Evolutionary conservation across 2,888 invertebrate genomes (phyloP), one percentile per base, ranked within the genome.

Genomic region (Caenorhabditis doughertyi): DNA sequence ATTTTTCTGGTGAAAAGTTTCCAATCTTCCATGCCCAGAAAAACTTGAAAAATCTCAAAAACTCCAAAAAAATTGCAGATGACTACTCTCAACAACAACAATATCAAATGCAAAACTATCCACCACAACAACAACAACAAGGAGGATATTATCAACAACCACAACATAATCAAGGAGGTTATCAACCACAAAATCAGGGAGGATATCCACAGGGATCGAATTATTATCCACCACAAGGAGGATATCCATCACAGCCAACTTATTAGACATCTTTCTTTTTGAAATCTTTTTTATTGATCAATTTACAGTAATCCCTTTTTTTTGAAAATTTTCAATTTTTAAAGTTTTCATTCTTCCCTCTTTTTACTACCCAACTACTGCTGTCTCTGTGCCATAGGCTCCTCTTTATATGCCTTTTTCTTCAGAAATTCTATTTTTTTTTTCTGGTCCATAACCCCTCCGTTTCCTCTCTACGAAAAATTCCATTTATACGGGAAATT

Each of bases 71-170:
- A 29, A 25, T 79, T 73, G 16, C 71, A 81, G 81, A 77, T 39
- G 77, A 72, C 35, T 81, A 81, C 39, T 51, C 65, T 3, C 65
- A 77, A 51, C 81, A 81, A 51, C 81, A 81, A 56, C 71, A 81
- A 35, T 81, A 81, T 53, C 81, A 76, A 72, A 81, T 81, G 81
- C 81, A 81, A 55, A 76, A 81, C 49, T 81, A 81, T 42, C 67
- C 68, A 21, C 72, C 68, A 47, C 81, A 65, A 42, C 77, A 76
- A 58, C 70, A 65, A 21, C 76, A 77, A 65, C 70, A 62, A 42
- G 64, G 65, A n/a, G 68, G 76, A 47, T 67, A 77, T 16, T 81
- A 81, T 53, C 62, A 70, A 8, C 70, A 74, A 29, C 76, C 58
- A 49, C 47, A 47, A 44, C 62, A n/a, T n/a, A n/a, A n/a, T n/a